Percentiles rank a stretch among this genome's conserved stretches.
These are phyloP conservation scores for Ischnus inquisitorius DNA, from an alignment of 2,888 invertebrate genomes.

Conservation along the genomic window DNA sequence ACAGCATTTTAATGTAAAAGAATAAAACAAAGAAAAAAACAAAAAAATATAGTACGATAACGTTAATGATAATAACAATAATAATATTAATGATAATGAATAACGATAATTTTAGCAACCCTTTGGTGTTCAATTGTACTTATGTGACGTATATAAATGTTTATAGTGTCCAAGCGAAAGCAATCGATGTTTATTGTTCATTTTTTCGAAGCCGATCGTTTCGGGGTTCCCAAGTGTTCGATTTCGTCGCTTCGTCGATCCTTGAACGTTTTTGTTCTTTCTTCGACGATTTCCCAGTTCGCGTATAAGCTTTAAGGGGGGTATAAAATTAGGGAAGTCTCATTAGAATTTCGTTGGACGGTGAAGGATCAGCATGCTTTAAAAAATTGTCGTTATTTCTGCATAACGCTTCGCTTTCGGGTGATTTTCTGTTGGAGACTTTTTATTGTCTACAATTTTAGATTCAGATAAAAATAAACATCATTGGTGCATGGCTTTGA, in stretches of 20 bases:
- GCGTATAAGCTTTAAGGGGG: too few species aligned
- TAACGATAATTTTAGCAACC: slow-evolving; percentile 80
- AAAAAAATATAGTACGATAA: slow-evolving; percentile 65
- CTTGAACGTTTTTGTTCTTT: neutral
- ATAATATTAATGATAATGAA: slow-evolving; percentile 78
- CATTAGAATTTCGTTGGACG: too few species aligned
- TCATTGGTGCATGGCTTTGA: too few species aligned
- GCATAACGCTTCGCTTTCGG: too few species aligned
- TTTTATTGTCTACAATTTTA: too few species aligned
- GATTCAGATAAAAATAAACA: too few species aligned
- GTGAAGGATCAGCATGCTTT: too few species aligned
- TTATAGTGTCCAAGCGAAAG: slow-evolving; percentile 80
- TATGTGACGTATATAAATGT: slow-evolving; percentile 85
- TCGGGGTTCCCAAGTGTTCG: neutral
- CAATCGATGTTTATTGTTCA: slow-evolving; percentile 31
- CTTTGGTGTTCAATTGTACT: slow-evolving; percentile 85
- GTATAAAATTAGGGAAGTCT: too few species aligned
- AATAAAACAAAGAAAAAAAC: slow-evolving; percentile 30
- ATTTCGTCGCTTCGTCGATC: neutral
- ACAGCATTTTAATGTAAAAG: slow-evolving; percentile 55
- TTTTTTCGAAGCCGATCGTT: neutral
- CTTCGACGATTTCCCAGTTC: too few species aligned
- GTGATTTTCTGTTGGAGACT: too few species aligned
- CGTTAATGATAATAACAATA: slow-evolving; percentile 73
- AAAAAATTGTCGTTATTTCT: too few species aligned